Percentiles rank a stretch among this genome's conserved stretches.
Conservation (phyloP, 2,113 vertebrate genomes). For the Daphoenositta chrysoptera region DNA sequence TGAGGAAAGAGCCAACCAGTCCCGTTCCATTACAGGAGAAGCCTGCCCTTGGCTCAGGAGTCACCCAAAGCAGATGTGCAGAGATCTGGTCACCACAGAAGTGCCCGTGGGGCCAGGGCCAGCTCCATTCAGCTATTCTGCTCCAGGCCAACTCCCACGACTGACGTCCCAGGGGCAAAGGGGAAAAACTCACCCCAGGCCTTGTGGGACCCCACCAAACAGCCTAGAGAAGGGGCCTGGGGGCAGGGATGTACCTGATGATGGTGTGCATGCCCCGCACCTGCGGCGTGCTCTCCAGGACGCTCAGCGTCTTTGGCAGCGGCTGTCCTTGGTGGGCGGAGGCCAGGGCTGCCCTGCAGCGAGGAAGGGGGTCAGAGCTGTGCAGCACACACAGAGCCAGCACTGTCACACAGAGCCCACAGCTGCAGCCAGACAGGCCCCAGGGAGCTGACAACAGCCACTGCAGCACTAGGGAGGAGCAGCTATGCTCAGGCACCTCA, state of each 20-base stretch:
- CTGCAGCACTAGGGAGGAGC: neutral
- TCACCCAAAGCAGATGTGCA: neutral
- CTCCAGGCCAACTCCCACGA: accelerated
- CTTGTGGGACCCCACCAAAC: accelerated
- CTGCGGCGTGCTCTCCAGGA: conserved; percentile 86
- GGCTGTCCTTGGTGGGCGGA: conserved; percentile 89
- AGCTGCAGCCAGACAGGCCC: neutral
- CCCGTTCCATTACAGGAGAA: accelerated
- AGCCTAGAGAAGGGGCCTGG: neutral
- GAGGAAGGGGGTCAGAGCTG: neutral
- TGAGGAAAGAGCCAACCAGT: neutral
- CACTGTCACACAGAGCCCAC: neutral
- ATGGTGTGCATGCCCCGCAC: conserved; percentile 93
- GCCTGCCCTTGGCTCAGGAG: neutral
- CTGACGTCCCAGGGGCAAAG: neutral
- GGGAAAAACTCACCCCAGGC: neutral
- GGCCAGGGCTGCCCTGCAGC: conserved; percentile 82
- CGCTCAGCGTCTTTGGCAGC: conserved; percentile 81
- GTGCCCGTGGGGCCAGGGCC: accelerated
- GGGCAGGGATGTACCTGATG: conserved; percentile 77
- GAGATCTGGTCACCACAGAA: neutral
- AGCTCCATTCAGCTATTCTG: neutral
- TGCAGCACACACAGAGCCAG: neutral
- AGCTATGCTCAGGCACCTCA: conserved; percentile 69
- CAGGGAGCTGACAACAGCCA: neutral